Evolutionary conservation across 2,888 invertebrate species (phyloP).

Genomic region (Lycaena phlaeas): DNA sequence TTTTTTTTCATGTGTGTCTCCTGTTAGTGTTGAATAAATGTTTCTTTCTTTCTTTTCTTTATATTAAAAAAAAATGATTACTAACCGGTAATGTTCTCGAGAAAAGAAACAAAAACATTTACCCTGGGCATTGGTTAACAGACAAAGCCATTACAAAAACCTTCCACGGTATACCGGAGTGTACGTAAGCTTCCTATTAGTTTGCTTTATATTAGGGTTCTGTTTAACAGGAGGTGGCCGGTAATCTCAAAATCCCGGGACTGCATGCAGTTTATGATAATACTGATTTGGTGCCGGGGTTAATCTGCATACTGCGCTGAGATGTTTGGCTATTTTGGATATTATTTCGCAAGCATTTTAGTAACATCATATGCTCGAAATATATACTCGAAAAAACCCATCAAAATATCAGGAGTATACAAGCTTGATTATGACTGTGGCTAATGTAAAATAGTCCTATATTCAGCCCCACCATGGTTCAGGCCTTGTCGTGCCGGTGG

Average conservation of each 20-base stretch:
- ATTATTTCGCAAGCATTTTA: neutral
- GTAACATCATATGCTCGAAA: no score
- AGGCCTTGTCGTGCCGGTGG: no score
- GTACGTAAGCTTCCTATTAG: neutral
- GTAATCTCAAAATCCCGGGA: constrained; percentile 17
- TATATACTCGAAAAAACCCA: no score
- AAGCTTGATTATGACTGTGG: no score
- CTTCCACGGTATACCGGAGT: neutral
- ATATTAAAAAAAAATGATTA: no score
- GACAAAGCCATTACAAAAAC: neutral
- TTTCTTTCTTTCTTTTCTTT: no score
- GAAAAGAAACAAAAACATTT: neutral
- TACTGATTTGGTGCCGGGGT: constrained; percentile 9
- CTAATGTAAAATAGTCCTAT: no score
- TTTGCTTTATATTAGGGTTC: constrained; percentile 6
- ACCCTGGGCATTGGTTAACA: neutral
- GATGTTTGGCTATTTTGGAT: neutral
- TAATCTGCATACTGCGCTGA: neutral
- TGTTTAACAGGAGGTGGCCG: neutral
- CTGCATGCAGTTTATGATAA: constrained; percentile 11
- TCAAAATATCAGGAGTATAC: no score
- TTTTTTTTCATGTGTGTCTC: no score
- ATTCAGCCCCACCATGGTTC: no score
- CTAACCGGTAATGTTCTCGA: neutral
- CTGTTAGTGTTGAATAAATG: no score